A percentile compares a stretch with the other conserved stretches of the same genome.
Conservation (phyloP, 2,797 vertebrate species). For the Remorina albescens region DNA sequence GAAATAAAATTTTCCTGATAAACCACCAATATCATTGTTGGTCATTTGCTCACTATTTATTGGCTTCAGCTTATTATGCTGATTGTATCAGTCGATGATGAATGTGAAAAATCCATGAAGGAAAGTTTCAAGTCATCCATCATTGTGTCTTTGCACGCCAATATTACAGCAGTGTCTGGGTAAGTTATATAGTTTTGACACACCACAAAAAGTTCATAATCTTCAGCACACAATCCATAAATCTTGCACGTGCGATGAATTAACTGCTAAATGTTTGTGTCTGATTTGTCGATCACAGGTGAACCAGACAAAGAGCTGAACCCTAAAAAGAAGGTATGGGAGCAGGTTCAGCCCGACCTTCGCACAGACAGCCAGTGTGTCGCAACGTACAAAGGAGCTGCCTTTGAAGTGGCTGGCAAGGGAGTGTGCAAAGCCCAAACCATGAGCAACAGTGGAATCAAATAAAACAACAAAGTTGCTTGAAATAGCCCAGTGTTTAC, state of each 20-base stretch:
- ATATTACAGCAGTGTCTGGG: constrained; percentile 12
- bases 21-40: constrained; percentile 22
- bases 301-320: constrained; percentile 97
- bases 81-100: constrained; percentile 8
- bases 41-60: constrained; percentile 33
- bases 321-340: constrained; percentile 99
- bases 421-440: constrained; percentile 94
- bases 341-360: constrained; percentile 96
- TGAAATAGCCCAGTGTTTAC: constrained; percentile 56
- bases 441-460: constrained; percentile 95
- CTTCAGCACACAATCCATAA: neutral
- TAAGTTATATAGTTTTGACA: constrained; percentile 15
- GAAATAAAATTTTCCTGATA: constrained; percentile 34
- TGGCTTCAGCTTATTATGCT: constrained; percentile 9
- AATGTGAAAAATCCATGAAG: constrained; percentile 16
- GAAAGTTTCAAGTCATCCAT: constrained; percentile 26
- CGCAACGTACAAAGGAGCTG: constrained; percentile 94
- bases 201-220: constrained; percentile 3
- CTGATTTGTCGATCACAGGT: constrained; percentile 80
- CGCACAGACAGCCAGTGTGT: constrained; percentile 89
- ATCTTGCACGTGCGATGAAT: constrained; percentile 12
- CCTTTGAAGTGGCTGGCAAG: constrained; percentile 94
- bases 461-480: constrained; percentile 80
- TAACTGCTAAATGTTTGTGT: constrained; percentile 17
- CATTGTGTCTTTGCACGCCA: constrained; percentile 8